Percentiles rank a stretch among this genome's conserved stretches.
These are phyloP conservation scores for Babylonia areolata DNA, from an alignment of 1,140 invertebrate species.

Conservation along the genomic window DNA sequence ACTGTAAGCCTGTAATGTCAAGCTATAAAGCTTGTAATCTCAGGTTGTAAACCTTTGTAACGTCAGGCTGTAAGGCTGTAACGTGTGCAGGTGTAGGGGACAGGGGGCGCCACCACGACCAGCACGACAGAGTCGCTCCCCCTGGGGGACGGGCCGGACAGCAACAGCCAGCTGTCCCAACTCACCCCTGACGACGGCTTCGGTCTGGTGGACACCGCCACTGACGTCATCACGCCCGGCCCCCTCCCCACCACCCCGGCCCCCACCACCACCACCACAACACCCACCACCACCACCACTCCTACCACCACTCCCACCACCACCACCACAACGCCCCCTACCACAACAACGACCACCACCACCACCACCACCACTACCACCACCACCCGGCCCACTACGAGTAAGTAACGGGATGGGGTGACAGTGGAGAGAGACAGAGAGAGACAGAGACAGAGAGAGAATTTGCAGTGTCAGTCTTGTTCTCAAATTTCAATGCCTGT, in stretches of 20 bases:
- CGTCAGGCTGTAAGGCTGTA: too few relatives aligned
- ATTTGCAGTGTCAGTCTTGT: too few relatives aligned
- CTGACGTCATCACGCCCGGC: neutral
- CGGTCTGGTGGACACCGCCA: neutral
- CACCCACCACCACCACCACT: neutral
- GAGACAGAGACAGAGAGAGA: too few relatives aligned
- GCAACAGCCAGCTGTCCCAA: neutral
- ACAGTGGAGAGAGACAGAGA: neutral
- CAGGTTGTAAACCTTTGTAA: too few relatives aligned
- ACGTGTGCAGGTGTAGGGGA: too few relatives aligned
- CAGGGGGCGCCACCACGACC: neutral
- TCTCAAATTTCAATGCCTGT: too few relatives aligned
- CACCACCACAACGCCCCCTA: neutral
- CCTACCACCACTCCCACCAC: neutral
- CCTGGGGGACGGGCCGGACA: neutral
- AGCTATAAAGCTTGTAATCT: too few relatives aligned
- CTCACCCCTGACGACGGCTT: conserved; percentile 15
- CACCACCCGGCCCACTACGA: neutral
- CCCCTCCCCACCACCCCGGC: neutral
- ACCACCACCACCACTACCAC: neutral
- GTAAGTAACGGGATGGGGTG: neutral
- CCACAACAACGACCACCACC: neutral
- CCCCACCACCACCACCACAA: neutral
- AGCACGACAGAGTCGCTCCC: neutral
- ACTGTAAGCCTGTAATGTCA: too few relatives aligned